Evolutionary conservation across 1,140 invertebrate genomes (phyloP), one percentile per base, ranked within the genome.

Genomic region (Araneus ventricosus): DNA sequence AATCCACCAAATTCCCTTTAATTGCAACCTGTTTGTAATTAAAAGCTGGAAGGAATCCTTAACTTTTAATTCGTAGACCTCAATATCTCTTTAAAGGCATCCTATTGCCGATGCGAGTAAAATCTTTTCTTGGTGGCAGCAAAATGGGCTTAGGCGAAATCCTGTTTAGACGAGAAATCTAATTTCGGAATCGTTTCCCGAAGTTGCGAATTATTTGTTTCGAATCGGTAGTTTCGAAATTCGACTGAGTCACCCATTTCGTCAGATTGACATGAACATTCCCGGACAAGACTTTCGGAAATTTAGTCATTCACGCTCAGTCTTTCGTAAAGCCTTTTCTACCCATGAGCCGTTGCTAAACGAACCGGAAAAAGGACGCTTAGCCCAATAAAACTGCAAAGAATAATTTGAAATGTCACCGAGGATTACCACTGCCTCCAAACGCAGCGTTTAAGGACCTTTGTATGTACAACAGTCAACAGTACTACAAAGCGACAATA

Each of bases 141-240:
- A 30, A 70, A 92, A 70, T 86, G 20, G 14, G 61, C 84, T 92
- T 86, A 92, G 39, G 39, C 24, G 79, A 75, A 92, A 92, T 92
- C 82, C 61, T 70, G 61, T 92, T 91, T 75, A 86, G 57, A 61
- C 27, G 37, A 67, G 59, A 90, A 92, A 92, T 92, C 82, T 59
- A 92, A 92, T 92, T 92, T 85, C n/a, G 41, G 37, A 70, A 82
- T 90, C 52, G 22, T 67, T 88, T 67, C 79, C 22, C 17, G n/a
- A 92, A 86, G 63, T 41, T 57, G 59, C 59, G 61, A 86, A 86
- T 92, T 86, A 92, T 92, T 92, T 85, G 90, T 75, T 86, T 70
- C 82, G 39, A 86, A 92, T 45, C 30, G 61, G 57, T 63, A 85
- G 79, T 91, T 91, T 85, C 59, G 90, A 85, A 85, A 85, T 91